These are phyloP conservation scores for Spodoptera exigua DNA, from an alignment of 2,888 invertebrate species.

Conservation along the genomic window DNA sequence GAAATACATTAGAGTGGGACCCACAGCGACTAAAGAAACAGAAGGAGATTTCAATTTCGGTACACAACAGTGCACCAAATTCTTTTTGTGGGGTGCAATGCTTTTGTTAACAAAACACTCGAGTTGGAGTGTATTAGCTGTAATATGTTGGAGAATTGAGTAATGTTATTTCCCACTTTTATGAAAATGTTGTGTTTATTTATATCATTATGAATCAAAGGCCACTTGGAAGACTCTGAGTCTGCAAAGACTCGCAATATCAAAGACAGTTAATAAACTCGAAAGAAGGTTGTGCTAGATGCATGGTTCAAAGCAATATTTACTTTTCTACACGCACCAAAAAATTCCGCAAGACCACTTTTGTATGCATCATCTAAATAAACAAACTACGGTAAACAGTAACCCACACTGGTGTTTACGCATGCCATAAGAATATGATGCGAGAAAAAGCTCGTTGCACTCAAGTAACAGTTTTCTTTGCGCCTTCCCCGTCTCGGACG, in stretches of 20 bases:
- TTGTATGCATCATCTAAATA: slow-evolving; percentile 42
- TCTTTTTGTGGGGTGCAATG: slow-evolving; percentile 24
- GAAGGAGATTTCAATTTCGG: slow-evolving; percentile 41
- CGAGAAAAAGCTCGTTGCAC: slow-evolving; percentile 63
- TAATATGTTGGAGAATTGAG: neutral
- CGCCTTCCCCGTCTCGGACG: slow-evolving; percentile 72
- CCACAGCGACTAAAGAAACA: slow-evolving; percentile 62
- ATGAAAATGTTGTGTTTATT: too few relatives aligned
- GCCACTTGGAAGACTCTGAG: too few relatives aligned
- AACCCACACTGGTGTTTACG: slow-evolving; percentile 49
- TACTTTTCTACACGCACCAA: slow-evolving; percentile 3
- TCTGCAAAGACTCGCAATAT: too few relatives aligned
- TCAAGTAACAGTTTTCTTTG: slow-evolving; percentile 77
- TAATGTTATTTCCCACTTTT: too few relatives aligned
- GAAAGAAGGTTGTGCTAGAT: too few relatives aligned
- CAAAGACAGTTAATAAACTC: too few relatives aligned
- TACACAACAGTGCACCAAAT: slow-evolving; percentile 25
- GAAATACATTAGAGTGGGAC: slow-evolving; percentile 66
- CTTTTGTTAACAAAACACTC: slow-evolving; percentile 6
- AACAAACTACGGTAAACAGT: slow-evolving; percentile 48
- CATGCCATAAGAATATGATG: slow-evolving; percentile 56
- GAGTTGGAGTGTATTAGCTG: neutral
- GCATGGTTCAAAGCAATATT: slow-evolving; percentile 16
- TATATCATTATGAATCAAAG: too few relatives aligned
- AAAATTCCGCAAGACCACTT: slow-evolving; percentile 31